Percentiles rank a stretch among this genome's conserved stretches.
Conservation (phyloP, 2,888 invertebrate genomes). For the Peribatodes rhomboidaria region DNA sequence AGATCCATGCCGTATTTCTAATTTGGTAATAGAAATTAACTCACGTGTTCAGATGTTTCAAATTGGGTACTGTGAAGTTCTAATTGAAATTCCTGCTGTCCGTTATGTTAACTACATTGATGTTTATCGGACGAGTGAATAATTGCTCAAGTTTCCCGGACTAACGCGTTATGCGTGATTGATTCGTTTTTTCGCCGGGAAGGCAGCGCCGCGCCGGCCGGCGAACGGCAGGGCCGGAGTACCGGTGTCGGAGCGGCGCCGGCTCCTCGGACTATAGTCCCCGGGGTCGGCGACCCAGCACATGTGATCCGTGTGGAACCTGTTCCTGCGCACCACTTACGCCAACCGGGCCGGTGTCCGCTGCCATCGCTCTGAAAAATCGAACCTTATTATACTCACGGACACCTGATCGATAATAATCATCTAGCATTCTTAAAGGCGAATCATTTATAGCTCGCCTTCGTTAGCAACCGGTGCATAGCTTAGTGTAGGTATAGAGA, state of each 20-base stretch:
- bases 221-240: constrained; percentile 36
- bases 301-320: constrained; percentile 80
- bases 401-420: constrained; percentile 30
- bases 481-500: constrained; percentile 26
- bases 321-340: constrained; percentile 79
- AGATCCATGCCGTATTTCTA: constrained; percentile 32
- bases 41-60: constrained; percentile 5
- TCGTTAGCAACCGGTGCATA: constrained; percentile 57
- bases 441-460: constrained; percentile 32
- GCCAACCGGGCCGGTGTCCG: constrained; percentile 63
- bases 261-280: constrained; percentile 71
- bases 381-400: constrained; percentile 45
- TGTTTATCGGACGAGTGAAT: constrained; percentile 22
- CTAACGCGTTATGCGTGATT: constrained; percentile 34
- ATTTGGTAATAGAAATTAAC: constrained; percentile 9
- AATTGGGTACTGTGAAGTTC: background rate
- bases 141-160: constrained; percentile 24
- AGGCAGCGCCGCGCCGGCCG: constrained; percentile 26
- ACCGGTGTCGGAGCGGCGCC: constrained; percentile 49
- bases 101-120: constrained; percentile 18
- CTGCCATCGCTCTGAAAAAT: constrained; percentile 54
- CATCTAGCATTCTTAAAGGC: constrained; percentile 38
- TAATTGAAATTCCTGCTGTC: constrained; percentile 8
- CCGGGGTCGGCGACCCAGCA: constrained; percentile 77
- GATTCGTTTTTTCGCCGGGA: constrained; percentile 34